Base-by-base conservation (phyloP, 2,797 vertebrate genomes). In the Sphenodon punctatus region DNA sequence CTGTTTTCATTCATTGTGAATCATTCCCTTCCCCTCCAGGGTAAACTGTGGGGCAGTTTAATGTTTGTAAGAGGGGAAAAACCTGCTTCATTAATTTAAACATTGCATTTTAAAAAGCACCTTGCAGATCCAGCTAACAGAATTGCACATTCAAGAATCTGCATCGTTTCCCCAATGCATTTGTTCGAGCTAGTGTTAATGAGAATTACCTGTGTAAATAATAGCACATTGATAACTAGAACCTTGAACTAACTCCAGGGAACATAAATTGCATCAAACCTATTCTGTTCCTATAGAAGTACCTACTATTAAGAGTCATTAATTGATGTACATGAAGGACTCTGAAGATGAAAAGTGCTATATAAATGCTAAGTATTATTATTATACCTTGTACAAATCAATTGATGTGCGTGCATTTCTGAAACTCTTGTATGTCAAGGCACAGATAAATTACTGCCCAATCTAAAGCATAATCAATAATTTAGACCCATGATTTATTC, bases 401-500 rank as follows among this genome's bases (percentile, higher is more conserved):
- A 30, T 25, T 8, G 77, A 20, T 42, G 39, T 12, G 10, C 14
- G 25, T 45, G 67, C 2, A 1, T 64, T 81, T 63, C 77, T 27
- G 34, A 59, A 23, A 39, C 67, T 39, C 20, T 2, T 3, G 27
- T 9, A 2, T 34, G 49, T 66, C 6, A 53, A 43, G 64, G 76
- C 39, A 36, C 30, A 1, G 69, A 76, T 32, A 43, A 78, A 76
- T 51, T 60, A 22, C 55, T 46, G 4, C 27, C 4, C 63, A 49
- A 65, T 69, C 60, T 59, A 19, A 56, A 69, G 64, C 46, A 17
- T 58, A 30, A 43, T 78, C 78, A 41, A 25, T 88, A 78, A 65
- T 65, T 85, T 14, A 42, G 56, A 58, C 32, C 5, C 0, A 7
- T 75, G 45, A 60, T 82, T 45, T 60, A 78, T 32, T 80, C 19